A percentile compares a stretch with the other conserved stretches of the same genome.
Evolutionary conservation across 2,113 vertebrate genomes (phyloP).

Genomic region (Protomyctophum bolini): DNA sequence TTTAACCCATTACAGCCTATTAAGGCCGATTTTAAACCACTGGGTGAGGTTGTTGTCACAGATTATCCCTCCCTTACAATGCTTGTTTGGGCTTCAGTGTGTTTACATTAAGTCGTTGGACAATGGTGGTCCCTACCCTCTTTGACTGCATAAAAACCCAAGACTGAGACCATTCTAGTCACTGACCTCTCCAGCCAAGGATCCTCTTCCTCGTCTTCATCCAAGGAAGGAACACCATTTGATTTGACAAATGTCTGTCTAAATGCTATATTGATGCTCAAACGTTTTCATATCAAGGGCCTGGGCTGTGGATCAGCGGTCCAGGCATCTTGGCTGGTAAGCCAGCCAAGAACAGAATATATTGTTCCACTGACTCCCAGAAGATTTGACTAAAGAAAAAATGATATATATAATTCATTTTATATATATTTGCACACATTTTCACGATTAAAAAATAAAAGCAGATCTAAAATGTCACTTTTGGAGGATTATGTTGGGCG

Average conservation of each 20-base stretch:
- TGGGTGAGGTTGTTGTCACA: not conserved
- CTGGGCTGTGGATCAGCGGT: conserved; percentile 8
- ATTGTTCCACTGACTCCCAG: too few species aligned
- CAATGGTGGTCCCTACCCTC: not conserved
- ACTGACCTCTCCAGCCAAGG: not conserved
- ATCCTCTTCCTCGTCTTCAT: too few species aligned
- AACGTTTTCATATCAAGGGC: conserved; percentile 3
- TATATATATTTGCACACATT: too few species aligned
- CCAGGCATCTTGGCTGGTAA: conserved; percentile 13
- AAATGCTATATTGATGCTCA: too few species aligned
- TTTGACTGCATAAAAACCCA: conserved; percentile 14
- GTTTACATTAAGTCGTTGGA: conserved; percentile 6
- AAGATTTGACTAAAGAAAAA: too few species aligned
- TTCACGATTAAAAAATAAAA: too few species aligned
- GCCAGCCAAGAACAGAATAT: not conserved
- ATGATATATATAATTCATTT: too few species aligned
- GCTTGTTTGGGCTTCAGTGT: not conserved
- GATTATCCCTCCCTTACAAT: not conserved
- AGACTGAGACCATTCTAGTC: not conserved
- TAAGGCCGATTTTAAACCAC: not conserved
- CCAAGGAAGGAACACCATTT: not conserved
- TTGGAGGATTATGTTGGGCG: too few species aligned
- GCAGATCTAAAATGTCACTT: too few species aligned
- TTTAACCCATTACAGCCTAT: too few species aligned
- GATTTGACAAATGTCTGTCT: too few species aligned